Evolutionary conservation across 2,797 vertebrate genomes (phyloP).

Genomic region (Agapornis canus): DNA sequence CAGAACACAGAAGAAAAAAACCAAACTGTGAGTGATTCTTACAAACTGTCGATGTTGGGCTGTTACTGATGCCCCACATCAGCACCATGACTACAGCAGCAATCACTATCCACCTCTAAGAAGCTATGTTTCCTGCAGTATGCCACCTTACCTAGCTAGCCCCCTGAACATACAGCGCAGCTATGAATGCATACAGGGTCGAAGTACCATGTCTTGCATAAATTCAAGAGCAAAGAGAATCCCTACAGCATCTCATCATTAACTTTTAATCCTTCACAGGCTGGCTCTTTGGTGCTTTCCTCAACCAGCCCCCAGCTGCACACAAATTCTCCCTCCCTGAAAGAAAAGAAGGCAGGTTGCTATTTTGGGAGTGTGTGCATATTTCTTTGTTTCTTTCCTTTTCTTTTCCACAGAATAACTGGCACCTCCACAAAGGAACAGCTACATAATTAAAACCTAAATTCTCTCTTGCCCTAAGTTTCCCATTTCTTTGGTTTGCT

Average conservation of each 20-base stretch:
- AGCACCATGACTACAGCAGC: neutral
- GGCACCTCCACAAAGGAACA: too few species aligned
- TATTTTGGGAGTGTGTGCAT: accelerated
- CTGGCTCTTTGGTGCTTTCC: neutral
- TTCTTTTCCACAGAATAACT: neutral
- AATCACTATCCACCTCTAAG: neutral
- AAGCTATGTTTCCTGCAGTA: neutral
- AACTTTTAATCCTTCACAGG: neutral
- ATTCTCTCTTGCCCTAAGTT: too few species aligned
- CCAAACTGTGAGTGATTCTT: neutral
- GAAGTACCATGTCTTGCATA: neutral
- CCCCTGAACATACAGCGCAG: neutral
- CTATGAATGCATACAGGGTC: neutral
- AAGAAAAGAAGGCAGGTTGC: neutral
- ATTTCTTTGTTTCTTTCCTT: neutral
- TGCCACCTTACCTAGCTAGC: neutral
- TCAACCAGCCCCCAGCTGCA: neutral
- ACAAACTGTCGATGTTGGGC: neutral
- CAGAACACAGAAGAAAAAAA: neutral
- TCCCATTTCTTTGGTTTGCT: neutral
- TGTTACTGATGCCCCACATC: neutral
- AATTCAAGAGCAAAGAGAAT: neutral
- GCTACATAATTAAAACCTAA: too few species aligned
- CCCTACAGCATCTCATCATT: neutral
- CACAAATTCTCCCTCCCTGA: neutral